Evolutionary conservation across 2,113 vertebrate genomes (phyloP).

Genomic region (Oostethus manadensis): DNA sequence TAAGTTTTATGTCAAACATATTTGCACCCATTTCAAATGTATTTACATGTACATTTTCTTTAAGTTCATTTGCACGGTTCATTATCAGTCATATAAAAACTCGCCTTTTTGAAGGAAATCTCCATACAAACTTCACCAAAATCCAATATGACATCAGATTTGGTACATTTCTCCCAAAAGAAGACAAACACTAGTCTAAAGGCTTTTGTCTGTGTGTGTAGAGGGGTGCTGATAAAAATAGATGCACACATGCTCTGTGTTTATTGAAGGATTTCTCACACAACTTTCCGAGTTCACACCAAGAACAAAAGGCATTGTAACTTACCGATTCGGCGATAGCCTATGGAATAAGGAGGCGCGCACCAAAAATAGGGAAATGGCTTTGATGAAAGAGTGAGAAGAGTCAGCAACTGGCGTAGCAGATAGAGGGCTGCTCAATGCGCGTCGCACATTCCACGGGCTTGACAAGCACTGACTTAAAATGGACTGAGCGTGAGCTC

Average conservation of each 20-base stretch:
- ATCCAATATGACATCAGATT: too few relatives aligned
- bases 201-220: neutral
- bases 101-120: too few relatives aligned
- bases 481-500: conserved; percentile 61
- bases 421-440: conserved; percentile 42
- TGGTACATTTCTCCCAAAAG: too few relatives aligned
- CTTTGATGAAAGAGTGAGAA: neutral
- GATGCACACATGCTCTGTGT: conserved; percentile 3
- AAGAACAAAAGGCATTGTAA: neutral
- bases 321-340: conserved; percentile 46
- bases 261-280: neutral
- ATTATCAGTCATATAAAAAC: too few relatives aligned
- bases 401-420: conserved; percentile 15
- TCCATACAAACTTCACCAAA: too few relatives aligned
- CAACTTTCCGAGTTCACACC: conserved; percentile 28
- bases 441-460: conserved; percentile 61
- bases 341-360: neutral
- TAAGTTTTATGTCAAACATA: too few relatives aligned
- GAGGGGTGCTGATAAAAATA: conserved; percentile 38
- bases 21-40: too few relatives aligned
- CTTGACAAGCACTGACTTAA: conserved; percentile 68
- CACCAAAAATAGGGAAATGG: neutral
- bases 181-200: too few relatives aligned
- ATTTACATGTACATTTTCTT: too few relatives aligned
- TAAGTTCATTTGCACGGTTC: too few relatives aligned